Evolutionary conservation across 2,113 vertebrate species (phyloP).

Genomic region (Capra hircus): DNA sequence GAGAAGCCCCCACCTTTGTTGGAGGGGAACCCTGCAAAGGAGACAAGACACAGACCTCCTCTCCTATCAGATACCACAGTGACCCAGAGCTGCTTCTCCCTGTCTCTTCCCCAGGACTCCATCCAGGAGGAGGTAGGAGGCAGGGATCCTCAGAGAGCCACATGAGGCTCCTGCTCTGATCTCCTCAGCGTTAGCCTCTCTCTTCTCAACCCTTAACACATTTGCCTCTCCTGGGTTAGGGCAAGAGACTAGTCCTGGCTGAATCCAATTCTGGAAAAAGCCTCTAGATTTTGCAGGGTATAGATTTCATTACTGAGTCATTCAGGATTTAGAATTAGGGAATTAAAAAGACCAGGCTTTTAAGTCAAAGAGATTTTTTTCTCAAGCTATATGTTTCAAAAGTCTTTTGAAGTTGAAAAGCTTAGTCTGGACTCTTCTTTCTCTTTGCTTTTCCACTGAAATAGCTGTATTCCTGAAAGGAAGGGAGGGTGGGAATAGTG

Average conservation of each 20-base stretch:
- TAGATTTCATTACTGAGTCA: not conserved
- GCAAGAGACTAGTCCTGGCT: not conserved
- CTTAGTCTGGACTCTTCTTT: not conserved
- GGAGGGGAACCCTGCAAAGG: not conserved
- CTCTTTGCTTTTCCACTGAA: not conserved
- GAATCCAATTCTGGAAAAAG: not conserved
- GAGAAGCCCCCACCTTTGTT: not conserved
- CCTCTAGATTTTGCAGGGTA: not conserved
- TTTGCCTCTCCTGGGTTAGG: not conserved
- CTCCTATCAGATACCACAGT: not conserved
- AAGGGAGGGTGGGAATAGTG: not conserved
- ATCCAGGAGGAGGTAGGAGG: not conserved
- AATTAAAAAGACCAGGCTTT: not conserved
- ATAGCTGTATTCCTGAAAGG: not conserved
- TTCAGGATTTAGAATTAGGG: not conserved
- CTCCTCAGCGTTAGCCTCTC: not conserved
- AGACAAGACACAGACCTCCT: not conserved
- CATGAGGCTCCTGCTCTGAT: not conserved
- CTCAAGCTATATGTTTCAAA: not conserved
- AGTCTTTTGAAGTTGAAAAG: slow-evolving; percentile 21
- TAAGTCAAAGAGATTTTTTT: slow-evolving; percentile 12
- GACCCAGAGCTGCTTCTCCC: not conserved
- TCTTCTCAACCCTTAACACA: not conserved
- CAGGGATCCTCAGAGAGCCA: not conserved
- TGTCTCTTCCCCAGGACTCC: not conserved